Base-by-base conservation (phyloP, 2,888 invertebrate genomes). In the Amblyjoppa proteus region DNA sequence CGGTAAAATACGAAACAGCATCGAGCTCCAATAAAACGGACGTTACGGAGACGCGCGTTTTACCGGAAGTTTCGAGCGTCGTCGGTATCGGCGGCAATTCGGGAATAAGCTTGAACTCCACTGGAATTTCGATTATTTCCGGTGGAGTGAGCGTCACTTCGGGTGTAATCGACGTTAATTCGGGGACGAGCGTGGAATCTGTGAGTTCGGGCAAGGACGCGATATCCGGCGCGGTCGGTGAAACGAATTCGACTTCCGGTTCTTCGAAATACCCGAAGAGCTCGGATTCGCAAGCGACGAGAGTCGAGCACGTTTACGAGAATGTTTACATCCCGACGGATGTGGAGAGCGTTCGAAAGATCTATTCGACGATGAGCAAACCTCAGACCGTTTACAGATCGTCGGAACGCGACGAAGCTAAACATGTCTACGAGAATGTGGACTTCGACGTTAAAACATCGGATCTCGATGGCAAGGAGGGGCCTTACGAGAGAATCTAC, bases 261-360 rank as follows among this genome's bases (percentile, higher is more conserved):
- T 20, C 28, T 6, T 49, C 56, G 34, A 76, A 9, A 56, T 13
- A 87, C 68, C 58, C 83, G 34, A 80, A 76, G 9, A 80, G 28
- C 31, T 28, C 70, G 34, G 87, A 88, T 31, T 87, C 80, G 41
- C 41, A 41, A 41, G 11, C 41, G 9, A 6, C 11, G 31, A 80
- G 68, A 34, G 38, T 76, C 11, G 90, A 90, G 28, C 90, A 90
- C 83, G 90, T 90, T 16, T 92, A 92, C 80, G 92, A 92, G 83
- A 92, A 92, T 86, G 90, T 92, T 16, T 88, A 90, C 61, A 89
- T 92, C 66, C 90, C 89, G 11, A 88, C 88, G n/a, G 90, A 91
- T 78, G 88, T 89, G 80, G 89, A 89, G 11, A 90, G 88, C 34
- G 77, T 87, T 56, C 87, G 86, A 49, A 88, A 90, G 49, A 83